Conservation (phyloP, 2,888 invertebrate species). For the Cerastis leucographa region DNA sequence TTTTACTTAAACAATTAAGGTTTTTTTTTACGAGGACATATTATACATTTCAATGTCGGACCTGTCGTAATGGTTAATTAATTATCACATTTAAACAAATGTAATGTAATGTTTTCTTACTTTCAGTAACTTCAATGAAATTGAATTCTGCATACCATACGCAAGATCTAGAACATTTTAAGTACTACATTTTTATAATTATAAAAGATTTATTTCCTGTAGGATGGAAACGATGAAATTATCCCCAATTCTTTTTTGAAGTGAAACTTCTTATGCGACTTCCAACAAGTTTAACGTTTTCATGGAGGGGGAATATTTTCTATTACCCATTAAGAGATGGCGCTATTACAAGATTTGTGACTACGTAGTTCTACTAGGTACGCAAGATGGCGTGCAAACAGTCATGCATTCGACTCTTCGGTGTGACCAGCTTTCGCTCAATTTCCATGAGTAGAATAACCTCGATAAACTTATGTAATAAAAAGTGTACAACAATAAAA, state of each 20-base stretch:
- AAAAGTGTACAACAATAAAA: too few species aligned
- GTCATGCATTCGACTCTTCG: too few species aligned
- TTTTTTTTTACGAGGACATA: neutral
- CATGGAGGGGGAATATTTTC: too few species aligned
- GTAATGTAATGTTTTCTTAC: neutral
- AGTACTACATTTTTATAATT: neutral
- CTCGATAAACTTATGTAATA: too few species aligned
- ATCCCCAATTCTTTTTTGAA: neutral
- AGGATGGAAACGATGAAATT: neutral
- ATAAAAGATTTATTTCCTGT: neutral
- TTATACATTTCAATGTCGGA: neutral
- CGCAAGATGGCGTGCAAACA: too few species aligned
- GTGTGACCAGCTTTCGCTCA: too few species aligned
- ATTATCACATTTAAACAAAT: neutral
- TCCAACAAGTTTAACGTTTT: too few species aligned
- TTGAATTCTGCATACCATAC: neutral
- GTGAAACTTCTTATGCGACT: too few species aligned
- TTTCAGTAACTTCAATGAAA: neutral
- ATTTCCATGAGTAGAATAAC: too few species aligned
- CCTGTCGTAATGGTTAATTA: neutral
- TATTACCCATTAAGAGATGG: too few species aligned
- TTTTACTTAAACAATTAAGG: neutral
- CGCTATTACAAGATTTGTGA: too few species aligned
- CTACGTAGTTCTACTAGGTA: too few species aligned
- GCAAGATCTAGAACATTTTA: neutral